phyloP scores from a whole-genome alignment of 2,888 invertebrate genomes.

The Heterodera filipjevi region DNA sequence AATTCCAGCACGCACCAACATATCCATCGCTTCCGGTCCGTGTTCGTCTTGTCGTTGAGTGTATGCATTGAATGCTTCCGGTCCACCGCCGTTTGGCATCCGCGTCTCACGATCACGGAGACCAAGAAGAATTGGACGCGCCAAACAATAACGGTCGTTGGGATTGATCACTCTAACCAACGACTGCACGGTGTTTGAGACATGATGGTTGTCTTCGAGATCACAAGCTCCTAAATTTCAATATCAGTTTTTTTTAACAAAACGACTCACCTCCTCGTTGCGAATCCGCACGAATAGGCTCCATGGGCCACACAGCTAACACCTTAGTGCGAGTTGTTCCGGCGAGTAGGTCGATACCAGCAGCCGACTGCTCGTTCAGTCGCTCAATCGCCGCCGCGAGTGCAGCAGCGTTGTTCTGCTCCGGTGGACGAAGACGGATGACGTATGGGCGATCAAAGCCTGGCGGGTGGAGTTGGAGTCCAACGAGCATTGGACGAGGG shows the following conservation, averaged over 20 bases:
- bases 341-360: not conserved
- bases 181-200: not conserved
- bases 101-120: not conserved
- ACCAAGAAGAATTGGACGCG: not conserved
- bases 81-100: not conserved
- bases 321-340: constrained; percentile 18
- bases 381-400: not conserved
- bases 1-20: not conserved
- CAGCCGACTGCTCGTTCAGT: constrained; percentile 13
- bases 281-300: not conserved
- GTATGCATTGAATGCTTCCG: not conserved
- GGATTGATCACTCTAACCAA: not conserved
- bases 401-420: constrained; percentile 19
- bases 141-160: constrained; percentile 5
- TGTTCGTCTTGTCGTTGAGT: not conserved
- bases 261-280: no score
- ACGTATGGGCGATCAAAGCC: not conserved
- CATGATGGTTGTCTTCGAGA: no score
- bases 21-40: not conserved
- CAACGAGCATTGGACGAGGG: not conserved
- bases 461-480: constrained; percentile 12
- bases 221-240: no score
- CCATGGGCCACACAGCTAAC: constrained; percentile 18
- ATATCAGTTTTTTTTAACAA: no score
- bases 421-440: not conserved